A percentile compares a stretch with the other conserved stretches of the same genome.
These are phyloP conservation scores for Microplitis mediator DNA, from an alignment of 1,140 invertebrate species.

Conservation along the genomic window DNA sequence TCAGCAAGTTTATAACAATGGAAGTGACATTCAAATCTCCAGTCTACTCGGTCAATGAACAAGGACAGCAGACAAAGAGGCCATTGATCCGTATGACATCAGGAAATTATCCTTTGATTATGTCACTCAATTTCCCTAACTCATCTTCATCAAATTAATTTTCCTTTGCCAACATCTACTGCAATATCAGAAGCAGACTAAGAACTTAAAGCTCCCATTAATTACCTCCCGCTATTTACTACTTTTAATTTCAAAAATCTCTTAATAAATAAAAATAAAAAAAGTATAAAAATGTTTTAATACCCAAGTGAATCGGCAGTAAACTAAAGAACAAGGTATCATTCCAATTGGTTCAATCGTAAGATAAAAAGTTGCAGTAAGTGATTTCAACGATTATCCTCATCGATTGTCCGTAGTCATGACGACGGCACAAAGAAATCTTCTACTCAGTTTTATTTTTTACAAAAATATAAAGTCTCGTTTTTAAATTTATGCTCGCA, in stretches of 20 bases:
- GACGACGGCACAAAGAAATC: conserved; percentile 42
- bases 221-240: no score
- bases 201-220: no score
- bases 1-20: neutral
- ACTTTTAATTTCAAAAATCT: neutral
- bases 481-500: no score
- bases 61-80: conserved; percentile 29
- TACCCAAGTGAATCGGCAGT: no score
- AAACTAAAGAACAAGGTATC: neutral
- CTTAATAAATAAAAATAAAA: neutral
- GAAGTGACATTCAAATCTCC: neutral
- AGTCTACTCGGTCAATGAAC: neutral
- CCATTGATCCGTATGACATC: conserved; percentile 33
- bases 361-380: conserved; percentile 25
- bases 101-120: conserved; percentile 46
- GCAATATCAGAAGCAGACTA: neutral
- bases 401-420: conserved; percentile 37
- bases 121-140: conserved; percentile 10
- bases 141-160: conserved; percentile 1
- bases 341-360: conserved; percentile 34
- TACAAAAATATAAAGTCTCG: no score
- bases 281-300: neutral
- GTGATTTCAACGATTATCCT: conserved; percentile 35
- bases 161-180: neutral
- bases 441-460: conserved; percentile 30